Evolutionary conservation across 2,888 invertebrate species (phyloP).

Genomic region (Dendrolimus pini): DNA sequence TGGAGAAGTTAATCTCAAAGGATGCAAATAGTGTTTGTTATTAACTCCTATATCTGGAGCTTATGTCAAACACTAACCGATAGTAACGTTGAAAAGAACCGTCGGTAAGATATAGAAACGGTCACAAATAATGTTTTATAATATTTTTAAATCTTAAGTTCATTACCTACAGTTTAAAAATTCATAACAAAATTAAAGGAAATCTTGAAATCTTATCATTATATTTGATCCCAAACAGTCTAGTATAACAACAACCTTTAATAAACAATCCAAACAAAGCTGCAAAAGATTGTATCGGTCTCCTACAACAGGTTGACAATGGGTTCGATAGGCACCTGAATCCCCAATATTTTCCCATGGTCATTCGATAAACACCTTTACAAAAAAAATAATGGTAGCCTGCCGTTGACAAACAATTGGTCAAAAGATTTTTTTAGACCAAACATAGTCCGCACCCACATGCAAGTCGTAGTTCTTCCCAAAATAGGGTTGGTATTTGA

Average conservation of each 20-base stretch:
- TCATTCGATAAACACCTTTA: conserved; percentile 68
- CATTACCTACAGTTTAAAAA: too few species aligned
- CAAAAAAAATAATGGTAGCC: conserved; percentile 57
- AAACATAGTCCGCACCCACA: conserved; percentile 63
- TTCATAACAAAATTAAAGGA: too few species aligned
- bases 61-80: too few species aligned
- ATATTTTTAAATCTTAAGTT: too few species aligned
- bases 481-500: conserved; percentile 52
- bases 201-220: not conserved
- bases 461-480: conserved; percentile 35
- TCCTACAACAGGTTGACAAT: conserved; percentile 61
- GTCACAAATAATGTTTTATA: too few species aligned
- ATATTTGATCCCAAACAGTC: conserved; percentile 7
- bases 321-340: conserved; percentile 66
- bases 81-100: too few species aligned
- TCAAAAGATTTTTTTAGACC: conserved; percentile 65
- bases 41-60: too few species aligned
- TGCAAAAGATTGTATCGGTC: conserved; percentile 45
- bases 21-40: too few species aligned
- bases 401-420: conserved; percentile 71
- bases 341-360: conserved; percentile 73
- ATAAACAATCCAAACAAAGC: conserved; percentile 36
- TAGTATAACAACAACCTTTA: conserved; percentile 8
- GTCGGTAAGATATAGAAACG: too few species aligned
- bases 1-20: too few species aligned